Evolutionary conservation across 2,113 vertebrate genomes (phyloP).

Genomic region (Heterocephalus glaber): DNA sequence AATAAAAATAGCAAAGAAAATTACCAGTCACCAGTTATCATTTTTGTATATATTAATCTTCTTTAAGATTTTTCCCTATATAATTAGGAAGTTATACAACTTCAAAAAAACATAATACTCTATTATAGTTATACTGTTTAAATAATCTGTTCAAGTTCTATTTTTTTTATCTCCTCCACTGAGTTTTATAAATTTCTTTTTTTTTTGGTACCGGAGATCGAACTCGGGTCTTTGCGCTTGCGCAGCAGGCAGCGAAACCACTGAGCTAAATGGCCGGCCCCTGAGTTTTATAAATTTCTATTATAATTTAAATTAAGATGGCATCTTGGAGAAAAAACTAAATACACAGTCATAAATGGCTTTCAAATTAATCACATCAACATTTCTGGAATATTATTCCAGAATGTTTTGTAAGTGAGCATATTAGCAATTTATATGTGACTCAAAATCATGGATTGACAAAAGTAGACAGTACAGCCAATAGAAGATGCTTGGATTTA

Average conservation of each 20-base stretch:
- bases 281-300: background rate
- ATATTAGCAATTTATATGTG: background rate
- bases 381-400: background rate
- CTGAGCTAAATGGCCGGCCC: too few relatives aligned
- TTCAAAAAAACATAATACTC: background rate
- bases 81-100: background rate
- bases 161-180: background rate
- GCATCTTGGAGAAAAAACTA: background rate
- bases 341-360: background rate
- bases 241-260: too few relatives aligned
- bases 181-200: background rate
- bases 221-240: too few relatives aligned
- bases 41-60: background rate
- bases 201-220: too few relatives aligned
- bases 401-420: background rate
- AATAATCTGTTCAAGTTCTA: background rate
- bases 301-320: conserved; percentile 43
- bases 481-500: background rate
- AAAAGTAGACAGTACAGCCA: background rate
- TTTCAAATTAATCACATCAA: conserved; percentile 24
- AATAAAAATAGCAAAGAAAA: conserved; percentile 23
- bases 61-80: background rate
- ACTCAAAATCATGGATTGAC: conserved; percentile 7
- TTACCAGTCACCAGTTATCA: background rate
- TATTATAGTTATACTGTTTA: background rate